Evolutionary conservation across 2,797 vertebrate species (phyloP), one percentile per base, ranked within the genome.

Genomic region (Acrocephalus scirpaceus): DNA sequence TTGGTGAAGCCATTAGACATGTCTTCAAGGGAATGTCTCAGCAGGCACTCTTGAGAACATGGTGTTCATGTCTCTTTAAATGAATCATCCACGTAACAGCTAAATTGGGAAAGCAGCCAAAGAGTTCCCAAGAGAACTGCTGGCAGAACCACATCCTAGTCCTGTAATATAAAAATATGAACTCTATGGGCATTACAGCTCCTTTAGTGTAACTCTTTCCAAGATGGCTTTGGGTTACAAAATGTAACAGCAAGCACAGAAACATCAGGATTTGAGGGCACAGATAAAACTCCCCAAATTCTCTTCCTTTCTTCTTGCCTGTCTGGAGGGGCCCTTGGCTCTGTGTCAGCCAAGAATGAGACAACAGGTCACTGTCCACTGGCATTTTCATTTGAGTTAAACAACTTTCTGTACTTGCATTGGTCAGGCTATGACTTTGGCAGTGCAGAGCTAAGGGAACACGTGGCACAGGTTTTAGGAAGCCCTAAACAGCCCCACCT

Each of bases 71-170:
- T 64, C 67, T 62, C 77, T 94, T 95, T 95, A 94, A 94, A 84
- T 62, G 86, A 88, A 60, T 67, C 80, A 88, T 44, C 74, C 77
- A 18, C 67, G 82, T 56, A 87, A 53, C 84, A 85, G 58, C 67
- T 76, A 79, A 87, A 93, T 82, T 89, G 56, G 90, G 84, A 95
- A 87, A 66, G 71, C 86, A 81, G 61, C 73, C 95, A 93, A 65
- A 88, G 45, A 44, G 29, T 20, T 91, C 92, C 71, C 83, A 18
- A 48, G 84, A 69, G 83, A 82, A 11, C 53, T 64, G n/a, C 71
- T 90, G 86, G 67, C 67, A 93, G 83, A 93, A 81, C 60, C 1
- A 3, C 86, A 90, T 82, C 79, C 48, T 8, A 66, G 29, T 30
- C 51, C 86, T 32, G 60, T 15, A 71, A 93, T 16, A 88, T 7